These are phyloP conservation scores for Oscheius sp. DNA, from an alignment of 2,888 invertebrate genomes.

Conservation along the genomic window DNA sequence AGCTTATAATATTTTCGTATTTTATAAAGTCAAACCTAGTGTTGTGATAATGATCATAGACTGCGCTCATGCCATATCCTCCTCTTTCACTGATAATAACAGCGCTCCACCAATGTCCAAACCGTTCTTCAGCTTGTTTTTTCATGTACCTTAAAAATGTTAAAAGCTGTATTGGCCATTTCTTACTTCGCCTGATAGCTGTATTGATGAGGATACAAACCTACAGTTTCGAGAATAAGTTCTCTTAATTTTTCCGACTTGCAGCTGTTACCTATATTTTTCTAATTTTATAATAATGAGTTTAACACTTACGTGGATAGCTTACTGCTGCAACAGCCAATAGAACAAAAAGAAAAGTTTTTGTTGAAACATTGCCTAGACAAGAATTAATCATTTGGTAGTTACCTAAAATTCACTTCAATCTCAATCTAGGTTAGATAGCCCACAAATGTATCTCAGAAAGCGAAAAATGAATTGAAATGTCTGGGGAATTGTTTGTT, in stretches of 20 bases:
- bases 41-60: constrained; percentile 68
- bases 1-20: background rate
- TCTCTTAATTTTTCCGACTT: constrained; percentile 67
- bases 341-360: constrained; percentile 18
- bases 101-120: constrained; percentile 70
- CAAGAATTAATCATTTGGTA: background rate
- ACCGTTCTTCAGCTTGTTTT: constrained; percentile 67
- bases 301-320: constrained; percentile 5
- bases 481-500: constrained; percentile 29
- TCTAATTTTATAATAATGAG: background rate
- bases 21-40: constrained; percentile 56
- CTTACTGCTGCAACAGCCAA: background rate
- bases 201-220: constrained; percentile 69
- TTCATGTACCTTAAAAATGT: constrained; percentile 66
- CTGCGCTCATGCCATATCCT: constrained; percentile 69
- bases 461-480: constrained; percentile 15
- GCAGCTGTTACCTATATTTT: constrained; percentile 64
- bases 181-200: constrained; percentile 69
- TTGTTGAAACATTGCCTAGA: background rate
- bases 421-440: background rate
- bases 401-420: constrained; percentile 1
- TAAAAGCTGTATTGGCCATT: background rate
- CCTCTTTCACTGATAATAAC: constrained; percentile 69
- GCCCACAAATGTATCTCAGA: background rate
- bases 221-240: constrained; percentile 66